Evolutionary conservation across 2,888 invertebrate genomes (phyloP).

Genomic region (Drosophila austrosaltans): DNA sequence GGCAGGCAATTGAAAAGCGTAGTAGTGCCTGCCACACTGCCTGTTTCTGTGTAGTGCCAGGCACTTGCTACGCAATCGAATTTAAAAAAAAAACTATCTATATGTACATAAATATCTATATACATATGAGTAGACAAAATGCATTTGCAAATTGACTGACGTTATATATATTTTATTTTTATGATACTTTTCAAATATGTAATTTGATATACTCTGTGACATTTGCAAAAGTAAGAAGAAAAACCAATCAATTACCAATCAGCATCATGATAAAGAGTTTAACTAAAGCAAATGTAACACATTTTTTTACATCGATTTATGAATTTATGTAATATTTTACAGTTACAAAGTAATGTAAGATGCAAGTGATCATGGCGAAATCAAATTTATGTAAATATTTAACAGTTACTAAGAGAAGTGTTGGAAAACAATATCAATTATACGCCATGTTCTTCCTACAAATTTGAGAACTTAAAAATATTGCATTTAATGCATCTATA

Average conservation of each 20-base stretch:
- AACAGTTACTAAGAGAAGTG: neutral
- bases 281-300: neutral
- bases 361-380: neutral
- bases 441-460: constrained; percentile 4
- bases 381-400: neutral
- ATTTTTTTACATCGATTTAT: too few relatives aligned
- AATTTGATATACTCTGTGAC: neutral
- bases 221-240: neutral
- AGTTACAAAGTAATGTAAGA: too few relatives aligned
- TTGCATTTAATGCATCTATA: neutral
- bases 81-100: neutral
- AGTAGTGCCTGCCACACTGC: neutral
- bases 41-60: too few relatives aligned
- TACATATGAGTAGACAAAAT: neutral
- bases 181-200: neutral
- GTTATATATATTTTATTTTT: neutral
- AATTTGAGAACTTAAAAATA: neutral
- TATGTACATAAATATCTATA: too few relatives aligned
- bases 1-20: constrained; percentile 4
- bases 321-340: too few relatives aligned
- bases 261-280: neutral
- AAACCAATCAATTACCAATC: neutral
- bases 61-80: constrained; percentile 17
- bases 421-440: neutral
- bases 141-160: constrained; percentile 3